These are phyloP conservation scores for Dryoscopus gambensis DNA, from an alignment of 2,113 vertebrate genomes.

Conservation along the genomic window DNA sequence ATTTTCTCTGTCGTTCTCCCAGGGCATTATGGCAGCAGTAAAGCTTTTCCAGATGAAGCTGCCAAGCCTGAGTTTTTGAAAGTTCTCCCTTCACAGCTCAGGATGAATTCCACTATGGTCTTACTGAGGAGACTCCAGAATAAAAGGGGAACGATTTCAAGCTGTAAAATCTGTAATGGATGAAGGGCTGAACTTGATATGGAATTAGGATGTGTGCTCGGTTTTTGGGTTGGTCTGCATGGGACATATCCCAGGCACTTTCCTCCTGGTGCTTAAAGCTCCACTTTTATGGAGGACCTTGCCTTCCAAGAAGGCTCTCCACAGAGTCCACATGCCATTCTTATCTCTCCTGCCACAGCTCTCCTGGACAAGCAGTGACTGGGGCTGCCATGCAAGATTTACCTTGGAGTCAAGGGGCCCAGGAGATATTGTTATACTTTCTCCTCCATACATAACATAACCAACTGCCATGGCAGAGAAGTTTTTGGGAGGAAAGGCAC, in stretches of 20 bases:
- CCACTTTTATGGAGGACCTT: not conserved
- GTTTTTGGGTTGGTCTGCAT: not conserved
- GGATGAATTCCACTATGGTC: not conserved
- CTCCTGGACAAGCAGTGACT: not conserved
- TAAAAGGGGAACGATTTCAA: not conserved
- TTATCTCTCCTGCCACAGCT: not conserved
- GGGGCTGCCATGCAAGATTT: not conserved
- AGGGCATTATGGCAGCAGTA: not conserved
- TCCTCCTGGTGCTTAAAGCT: not conserved
- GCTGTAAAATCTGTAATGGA: not conserved
- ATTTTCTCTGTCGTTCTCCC: not conserved
- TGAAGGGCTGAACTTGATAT: not conserved
- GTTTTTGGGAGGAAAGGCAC: not conserved
- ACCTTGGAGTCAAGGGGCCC: not conserved
- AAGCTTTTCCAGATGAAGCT: slow-evolving; percentile 1
- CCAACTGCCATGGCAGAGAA: not conserved
- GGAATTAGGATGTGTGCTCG: not conserved
- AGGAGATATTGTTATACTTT: not conserved
- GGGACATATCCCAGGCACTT: not conserved
- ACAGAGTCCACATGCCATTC: not conserved
- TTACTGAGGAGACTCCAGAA: not conserved
- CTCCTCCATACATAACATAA: not conserved
- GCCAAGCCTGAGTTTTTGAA: not conserved
- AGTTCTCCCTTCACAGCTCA: not conserved
- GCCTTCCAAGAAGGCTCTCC: not conserved